A percentile compares a stretch with the other conserved stretches of the same genome.
Conservation (phyloP, 2,888 invertebrate species). For the Heliothis peltigera region DNA sequence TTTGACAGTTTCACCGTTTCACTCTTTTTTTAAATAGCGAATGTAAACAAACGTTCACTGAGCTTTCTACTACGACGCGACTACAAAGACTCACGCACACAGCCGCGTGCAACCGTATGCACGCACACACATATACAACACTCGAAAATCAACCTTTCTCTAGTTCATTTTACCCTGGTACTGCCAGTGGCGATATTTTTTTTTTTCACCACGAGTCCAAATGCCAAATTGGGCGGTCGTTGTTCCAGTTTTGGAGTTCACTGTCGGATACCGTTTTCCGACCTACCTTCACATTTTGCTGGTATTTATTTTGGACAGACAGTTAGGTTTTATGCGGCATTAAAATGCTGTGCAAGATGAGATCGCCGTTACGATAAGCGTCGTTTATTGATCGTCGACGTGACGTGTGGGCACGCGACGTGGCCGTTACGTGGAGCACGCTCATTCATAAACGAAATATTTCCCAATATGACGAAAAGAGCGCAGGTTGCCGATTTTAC, state of each 20-base stretch:
- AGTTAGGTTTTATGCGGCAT: conserved; percentile 86
- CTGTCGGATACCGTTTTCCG: conserved; percentile 85
- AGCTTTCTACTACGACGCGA: conserved; percentile 74
- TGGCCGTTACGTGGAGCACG: conserved; percentile 29
- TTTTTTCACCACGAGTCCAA: conserved; percentile 79
- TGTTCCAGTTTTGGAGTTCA: conserved; percentile 82
- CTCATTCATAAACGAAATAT: conserved; percentile 62
- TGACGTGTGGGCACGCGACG: conserved; percentile 60
- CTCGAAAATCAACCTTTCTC: conserved; percentile 80
- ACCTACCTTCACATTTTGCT: conserved; percentile 87
- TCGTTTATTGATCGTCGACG: conserved; percentile 66
- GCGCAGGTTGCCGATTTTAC: not conserved
- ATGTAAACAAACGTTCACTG: conserved; percentile 74
- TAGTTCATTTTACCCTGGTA: conserved; percentile 85
- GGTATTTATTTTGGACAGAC: conserved; percentile 83
- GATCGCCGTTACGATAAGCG: conserved; percentile 76
- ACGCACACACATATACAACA: conserved; percentile 55
- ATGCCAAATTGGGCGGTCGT: conserved; percentile 80
- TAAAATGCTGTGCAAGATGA: conserved; percentile 82
- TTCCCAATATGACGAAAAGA: conserved; percentile 46
- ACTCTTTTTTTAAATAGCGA: conserved; percentile 72
- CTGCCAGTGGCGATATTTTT: conserved; percentile 73
- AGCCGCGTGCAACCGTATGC: conserved; percentile 71
- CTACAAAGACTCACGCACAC: conserved; percentile 59
- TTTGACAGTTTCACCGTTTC: conserved; percentile 72